phyloP scores from a whole-genome alignment of 2,113 vertebrate species.

The Tiliqua scincoides region DNA sequence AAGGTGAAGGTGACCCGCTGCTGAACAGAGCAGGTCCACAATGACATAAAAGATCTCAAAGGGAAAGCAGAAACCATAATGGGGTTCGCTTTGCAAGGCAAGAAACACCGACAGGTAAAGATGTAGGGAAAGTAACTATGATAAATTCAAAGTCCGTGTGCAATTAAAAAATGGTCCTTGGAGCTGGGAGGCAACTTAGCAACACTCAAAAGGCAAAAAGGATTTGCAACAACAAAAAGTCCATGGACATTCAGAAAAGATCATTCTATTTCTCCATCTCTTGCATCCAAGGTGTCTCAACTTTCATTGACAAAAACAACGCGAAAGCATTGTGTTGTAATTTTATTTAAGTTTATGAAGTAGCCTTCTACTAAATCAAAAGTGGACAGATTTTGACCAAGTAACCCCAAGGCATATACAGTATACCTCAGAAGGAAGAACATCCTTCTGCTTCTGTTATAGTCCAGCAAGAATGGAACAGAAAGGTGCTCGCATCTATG shows the following conservation, averaged over 20 bases:
- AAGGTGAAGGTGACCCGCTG: background rate
- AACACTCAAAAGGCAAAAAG: background rate
- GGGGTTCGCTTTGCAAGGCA: background rate
- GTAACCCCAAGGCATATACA: background rate
- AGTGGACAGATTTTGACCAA: background rate
- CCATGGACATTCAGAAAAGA: background rate
- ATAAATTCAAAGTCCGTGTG: conserved; percentile 19
- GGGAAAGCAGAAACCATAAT: background rate
- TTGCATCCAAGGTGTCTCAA: background rate
- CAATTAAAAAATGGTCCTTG: conserved; percentile 25
- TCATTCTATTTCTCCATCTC: background rate
- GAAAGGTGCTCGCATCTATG: background rate
- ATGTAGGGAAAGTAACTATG: background rate
- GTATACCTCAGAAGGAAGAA: background rate
- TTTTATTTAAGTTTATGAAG: background rate
- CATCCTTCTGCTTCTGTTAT: background rate
- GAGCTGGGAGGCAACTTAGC: background rate
- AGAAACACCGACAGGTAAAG: background rate
- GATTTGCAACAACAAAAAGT: conserved; percentile 24
- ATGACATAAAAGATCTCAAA: conserved; percentile 2
- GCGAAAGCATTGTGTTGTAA: background rate
- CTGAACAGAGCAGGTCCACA: background rate
- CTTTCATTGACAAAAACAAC: background rate
- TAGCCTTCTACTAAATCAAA: background rate
- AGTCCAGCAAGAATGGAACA: background rate